Evolutionary conservation across 2,888 invertebrate genomes (phyloP), one percentile per base, ranked within the genome.

Genomic region (Eupeodes luniger): DNA sequence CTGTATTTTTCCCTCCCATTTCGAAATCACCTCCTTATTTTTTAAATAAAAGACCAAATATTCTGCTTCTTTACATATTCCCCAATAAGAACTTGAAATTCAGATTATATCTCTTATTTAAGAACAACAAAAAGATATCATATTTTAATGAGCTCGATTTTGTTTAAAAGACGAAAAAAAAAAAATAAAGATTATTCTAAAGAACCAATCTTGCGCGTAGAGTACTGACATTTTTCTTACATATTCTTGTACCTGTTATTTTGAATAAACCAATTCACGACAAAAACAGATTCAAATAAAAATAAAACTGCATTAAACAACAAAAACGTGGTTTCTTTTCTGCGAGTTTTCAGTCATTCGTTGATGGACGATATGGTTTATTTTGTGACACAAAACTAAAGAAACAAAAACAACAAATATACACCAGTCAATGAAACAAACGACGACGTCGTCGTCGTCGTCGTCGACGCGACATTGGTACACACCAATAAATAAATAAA

Each of bases 301-400:
- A 10, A 64, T 19, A 19, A 53, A n/a, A 64, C 2, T 19, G 47
- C 27, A 64, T 6, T 19, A 47, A 69, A 70, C 55, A 44, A 12
- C 53, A 7, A 70, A 70, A 70, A 70, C 70, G 70, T 70, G 55
- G 70, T 70, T 55, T 55, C 36, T 6, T 55, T 44, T 40, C 14
- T 44, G 14, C 44, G 12, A 53, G 61, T 57, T 57, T 77, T 57
- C 40, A 84, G 53, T 84, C 79, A 49, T 49, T 76, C 62, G 55
- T 57, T 81, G 81, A 85, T 85, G 76, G 72, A 81, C 81, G 76
- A 85, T 85, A 85, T 85, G 76, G 81, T 72, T 59, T 44, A 64
- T 66, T 27, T 72, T 85, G 62, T 81, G 70, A 44, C 69, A 75
- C 70, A 70, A 66, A 64, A 62, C 44, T 40, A 4, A 40, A 40